Percentiles rank a stretch among this genome's conserved stretches.
These are phyloP conservation scores for Ammospiza maritima DNA, from an alignment of 2,797 vertebrate species.

Conservation along the genomic window DNA sequence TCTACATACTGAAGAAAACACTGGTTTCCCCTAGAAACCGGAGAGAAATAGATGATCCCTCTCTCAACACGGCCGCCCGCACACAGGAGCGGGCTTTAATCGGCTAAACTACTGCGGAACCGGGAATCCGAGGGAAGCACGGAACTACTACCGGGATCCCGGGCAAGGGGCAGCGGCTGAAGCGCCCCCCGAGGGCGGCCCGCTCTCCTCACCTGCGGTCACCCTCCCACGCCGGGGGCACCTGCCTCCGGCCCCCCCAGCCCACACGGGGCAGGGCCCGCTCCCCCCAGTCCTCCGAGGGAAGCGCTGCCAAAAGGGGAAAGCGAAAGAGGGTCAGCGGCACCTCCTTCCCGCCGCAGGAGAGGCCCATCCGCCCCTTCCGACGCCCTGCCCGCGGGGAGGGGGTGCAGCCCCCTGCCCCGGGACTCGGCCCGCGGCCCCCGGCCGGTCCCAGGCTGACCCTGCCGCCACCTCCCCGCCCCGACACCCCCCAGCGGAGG, in stretches of 20 bases:
- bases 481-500: constrained; percentile 27
- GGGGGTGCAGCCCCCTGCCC: not conserved
- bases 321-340: not conserved
- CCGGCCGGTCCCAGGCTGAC: not conserved
- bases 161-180: not conserved
- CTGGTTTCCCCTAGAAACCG: not conserved
- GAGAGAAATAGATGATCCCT: not conserved
- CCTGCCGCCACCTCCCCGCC: not conserved
- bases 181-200: not conserved
- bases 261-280: not conserved
- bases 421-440: not conserved
- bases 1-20: not conserved
- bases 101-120: not conserved
- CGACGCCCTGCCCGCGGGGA: not conserved
- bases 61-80: not conserved
- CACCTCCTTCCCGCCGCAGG: not conserved
- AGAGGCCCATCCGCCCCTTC: constrained; percentile 11
- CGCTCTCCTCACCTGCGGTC: not conserved
- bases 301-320: not conserved
- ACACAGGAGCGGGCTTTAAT: not conserved
- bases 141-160: not conserved
- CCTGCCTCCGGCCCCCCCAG: not conserved
- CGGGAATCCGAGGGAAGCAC: not conserved
- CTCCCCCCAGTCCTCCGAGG: not conserved
- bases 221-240: not conserved